Conservation (phyloP, 1,140 invertebrate genomes). For the Sitobion miscanthi region DNA sequence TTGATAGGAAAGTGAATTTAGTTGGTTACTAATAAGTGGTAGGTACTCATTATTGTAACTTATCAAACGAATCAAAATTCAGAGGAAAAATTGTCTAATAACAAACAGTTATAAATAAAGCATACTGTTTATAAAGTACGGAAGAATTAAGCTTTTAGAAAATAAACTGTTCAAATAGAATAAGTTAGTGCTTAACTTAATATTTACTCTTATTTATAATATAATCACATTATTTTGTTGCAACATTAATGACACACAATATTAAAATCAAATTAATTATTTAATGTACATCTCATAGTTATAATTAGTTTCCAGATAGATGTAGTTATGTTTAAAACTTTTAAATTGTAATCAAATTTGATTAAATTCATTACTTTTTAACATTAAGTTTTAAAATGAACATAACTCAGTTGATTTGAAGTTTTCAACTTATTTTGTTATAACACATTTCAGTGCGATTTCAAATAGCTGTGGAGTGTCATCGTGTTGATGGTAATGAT, state of each 20-base stretch:
- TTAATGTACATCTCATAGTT: background rate
- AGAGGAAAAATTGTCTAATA: background rate
- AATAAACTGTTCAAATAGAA: background rate
- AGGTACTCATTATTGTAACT: background rate
- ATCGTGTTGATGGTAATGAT: background rate
- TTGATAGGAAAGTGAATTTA: too few relatives aligned
- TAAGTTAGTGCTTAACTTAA: background rate
- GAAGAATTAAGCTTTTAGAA: background rate
- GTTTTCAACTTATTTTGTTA: background rate
- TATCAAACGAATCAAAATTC: background rate
- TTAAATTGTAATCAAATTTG: background rate
- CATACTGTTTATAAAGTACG: background rate
- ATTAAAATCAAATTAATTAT: background rate
- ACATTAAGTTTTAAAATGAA: background rate
- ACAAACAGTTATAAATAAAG: background rate
- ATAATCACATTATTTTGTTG: background rate
- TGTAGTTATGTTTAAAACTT: background rate
- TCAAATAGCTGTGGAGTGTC: background rate
- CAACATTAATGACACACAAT: background rate
- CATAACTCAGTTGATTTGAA: background rate
- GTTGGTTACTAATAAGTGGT: background rate
- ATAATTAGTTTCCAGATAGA: background rate
- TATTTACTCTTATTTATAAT: background rate
- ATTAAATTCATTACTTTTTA: background rate
- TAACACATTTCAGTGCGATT: background rate